Evolutionary conservation across 2,888 invertebrate species (phyloP).

Genomic region (Criorhina ranunculi): DNA sequence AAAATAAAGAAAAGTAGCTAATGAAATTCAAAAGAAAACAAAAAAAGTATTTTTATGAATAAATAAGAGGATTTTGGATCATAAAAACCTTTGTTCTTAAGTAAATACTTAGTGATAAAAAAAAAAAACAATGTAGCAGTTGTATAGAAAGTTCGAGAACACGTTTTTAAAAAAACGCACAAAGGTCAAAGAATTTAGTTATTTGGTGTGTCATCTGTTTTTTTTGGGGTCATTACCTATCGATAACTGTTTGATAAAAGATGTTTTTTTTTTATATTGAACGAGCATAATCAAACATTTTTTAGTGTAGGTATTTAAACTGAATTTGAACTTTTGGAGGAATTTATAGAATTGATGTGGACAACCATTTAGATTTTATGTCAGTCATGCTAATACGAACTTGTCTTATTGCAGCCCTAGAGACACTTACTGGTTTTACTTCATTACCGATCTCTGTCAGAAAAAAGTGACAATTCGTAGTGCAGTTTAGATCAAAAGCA

Average conservation of each 20-base stretch:
- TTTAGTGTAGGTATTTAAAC: too few species aligned
- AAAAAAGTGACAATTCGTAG: too few species aligned
- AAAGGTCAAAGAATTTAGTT: conserved; percentile 21
- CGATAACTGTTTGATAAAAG: not conserved
- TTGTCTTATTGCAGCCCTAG: too few species aligned
- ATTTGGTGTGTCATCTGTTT: not conserved
- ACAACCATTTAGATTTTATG: too few species aligned
- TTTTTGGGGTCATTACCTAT: conserved; percentile 28
- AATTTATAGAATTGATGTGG: too few species aligned
- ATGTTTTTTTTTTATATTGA: not conserved
- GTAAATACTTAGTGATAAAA: not conserved
- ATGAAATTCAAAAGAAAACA: not conserved
- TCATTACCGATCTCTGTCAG: too few species aligned
- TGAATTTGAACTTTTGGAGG: too few species aligned
- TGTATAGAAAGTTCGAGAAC: conserved; percentile 28
- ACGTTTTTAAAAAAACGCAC: conserved; percentile 1
- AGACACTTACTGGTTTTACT: too few species aligned
- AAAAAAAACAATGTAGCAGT: not conserved
- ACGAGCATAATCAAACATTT: not conserved
- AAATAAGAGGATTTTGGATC: not conserved
- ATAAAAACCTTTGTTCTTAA: not conserved
- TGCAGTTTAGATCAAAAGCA: too few species aligned
- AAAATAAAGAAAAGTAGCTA: not conserved
- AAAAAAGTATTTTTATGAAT: not conserved
- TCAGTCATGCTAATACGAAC: too few species aligned